A percentile compares a stretch with the other conserved stretches of the same genome.
Evolutionary conservation across 2,113 vertebrate species (phyloP).

Genomic region (Chaetodon auriga): DNA sequence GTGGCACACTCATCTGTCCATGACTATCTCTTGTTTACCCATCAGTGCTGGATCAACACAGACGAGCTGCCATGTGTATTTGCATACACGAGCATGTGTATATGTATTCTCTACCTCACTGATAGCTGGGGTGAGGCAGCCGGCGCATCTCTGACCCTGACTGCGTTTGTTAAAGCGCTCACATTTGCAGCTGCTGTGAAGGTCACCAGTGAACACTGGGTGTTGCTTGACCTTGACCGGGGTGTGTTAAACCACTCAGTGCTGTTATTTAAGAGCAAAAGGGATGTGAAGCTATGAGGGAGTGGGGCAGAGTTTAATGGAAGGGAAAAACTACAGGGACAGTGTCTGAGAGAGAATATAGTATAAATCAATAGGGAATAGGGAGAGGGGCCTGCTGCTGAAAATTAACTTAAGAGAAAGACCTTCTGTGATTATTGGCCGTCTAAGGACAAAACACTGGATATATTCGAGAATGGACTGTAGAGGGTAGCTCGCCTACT

Average conservation of each 20-base stretch:
- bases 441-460: conserved; percentile 25
- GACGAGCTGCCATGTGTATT: conserved; percentile 31
- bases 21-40: conserved; percentile 40
- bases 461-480: conserved; percentile 19
- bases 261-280: conserved; percentile 56
- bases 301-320: conserved; percentile 21
- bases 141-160: conserved; percentile 40
- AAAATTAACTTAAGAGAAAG: conserved; percentile 17
- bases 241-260: conserved; percentile 71
- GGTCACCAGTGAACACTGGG: conserved; percentile 64
- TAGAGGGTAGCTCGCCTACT: conserved; percentile 31
- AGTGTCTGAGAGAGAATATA: not conserved
- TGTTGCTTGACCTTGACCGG: conserved; percentile 72
- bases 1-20: not conserved
- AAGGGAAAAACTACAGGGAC: conserved; percentile 12
- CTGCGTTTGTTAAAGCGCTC: conserved; percentile 57
- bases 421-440: conserved; percentile 34
- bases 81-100: conserved; percentile 6
- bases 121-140: conserved; percentile 18
- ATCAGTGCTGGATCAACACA: conserved; percentile 54
- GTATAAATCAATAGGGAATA: not conserved
- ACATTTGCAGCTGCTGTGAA: conserved; percentile 56
- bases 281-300: conserved; percentile 10
- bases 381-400: conserved; percentile 18
- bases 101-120: conserved; percentile 11